Conservation (phyloP, 2,797 vertebrate genomes). For the Gymnoscopelus microlampas region DNA sequence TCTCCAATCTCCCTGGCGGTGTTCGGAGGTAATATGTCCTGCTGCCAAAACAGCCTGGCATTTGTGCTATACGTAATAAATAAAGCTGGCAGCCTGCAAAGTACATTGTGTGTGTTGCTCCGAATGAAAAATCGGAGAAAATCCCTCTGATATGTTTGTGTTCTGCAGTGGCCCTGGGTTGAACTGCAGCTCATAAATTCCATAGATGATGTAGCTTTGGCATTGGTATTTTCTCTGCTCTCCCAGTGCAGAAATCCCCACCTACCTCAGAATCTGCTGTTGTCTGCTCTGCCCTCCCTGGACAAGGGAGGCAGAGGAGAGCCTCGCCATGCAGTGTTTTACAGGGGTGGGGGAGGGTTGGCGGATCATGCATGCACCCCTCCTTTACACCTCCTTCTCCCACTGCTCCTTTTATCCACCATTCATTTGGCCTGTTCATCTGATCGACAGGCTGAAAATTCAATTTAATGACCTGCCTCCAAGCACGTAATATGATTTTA, state of each 20-base stretch:
- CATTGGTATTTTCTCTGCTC: conserved; percentile 75
- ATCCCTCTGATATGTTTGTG: conserved; percentile 83
- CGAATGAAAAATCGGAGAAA: conserved; percentile 81
- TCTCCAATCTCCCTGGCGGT: conserved; percentile 73
- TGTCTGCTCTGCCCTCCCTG: conserved; percentile 59
- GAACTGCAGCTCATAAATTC: conserved; percentile 84
- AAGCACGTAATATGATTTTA: conserved; percentile 89
- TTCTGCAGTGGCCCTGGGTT: conserved; percentile 80
- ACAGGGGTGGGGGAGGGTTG: conserved; percentile 25
- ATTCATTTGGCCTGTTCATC: conserved; percentile 80
- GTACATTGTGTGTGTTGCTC: conserved; percentile 74
- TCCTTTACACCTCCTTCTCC: conserved; percentile 39
- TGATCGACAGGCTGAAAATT: conserved; percentile 86
- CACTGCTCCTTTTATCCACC: conserved; percentile 66
- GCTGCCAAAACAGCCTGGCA: conserved; percentile 78
- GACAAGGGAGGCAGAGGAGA: conserved; percentile 46
- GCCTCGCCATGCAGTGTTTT: conserved; percentile 63
- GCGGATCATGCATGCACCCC: conserved; percentile 24
- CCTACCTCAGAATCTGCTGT: conserved; percentile 53
- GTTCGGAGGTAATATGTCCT: conserved; percentile 78
- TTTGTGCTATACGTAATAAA: conserved; percentile 84
- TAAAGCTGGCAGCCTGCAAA: conserved; percentile 74
- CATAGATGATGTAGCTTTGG: conserved; percentile 82
- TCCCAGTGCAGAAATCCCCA: conserved; percentile 67
- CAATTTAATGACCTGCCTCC: conserved; percentile 88